These are phyloP conservation scores for Discoglossus pictus DNA, from an alignment of 2,797 vertebrate genomes.

Conservation along the genomic window DNA sequence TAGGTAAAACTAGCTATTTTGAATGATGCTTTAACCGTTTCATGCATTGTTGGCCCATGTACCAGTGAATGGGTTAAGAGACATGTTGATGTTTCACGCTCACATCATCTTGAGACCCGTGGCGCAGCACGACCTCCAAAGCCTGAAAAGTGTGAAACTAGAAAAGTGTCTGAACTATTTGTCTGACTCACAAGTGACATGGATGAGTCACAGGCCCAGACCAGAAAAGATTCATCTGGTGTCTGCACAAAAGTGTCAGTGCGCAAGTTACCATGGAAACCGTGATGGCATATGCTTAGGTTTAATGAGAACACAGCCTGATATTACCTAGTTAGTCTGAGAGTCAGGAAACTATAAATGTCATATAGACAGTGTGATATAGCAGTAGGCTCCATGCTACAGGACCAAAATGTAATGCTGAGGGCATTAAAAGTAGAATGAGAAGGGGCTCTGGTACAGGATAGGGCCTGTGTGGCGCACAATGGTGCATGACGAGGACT, in stretches of 20 bases:
- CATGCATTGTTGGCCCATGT: too few species aligned
- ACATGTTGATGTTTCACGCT: neutral
- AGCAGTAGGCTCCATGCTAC: too few species aligned
- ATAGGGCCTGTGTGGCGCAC: too few species aligned
- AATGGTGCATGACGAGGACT: too few species aligned
- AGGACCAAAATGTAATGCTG: too few species aligned
- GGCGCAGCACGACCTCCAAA: neutral
- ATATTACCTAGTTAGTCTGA: conserved; percentile 19
- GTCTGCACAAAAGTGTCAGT: conserved; percentile 11
- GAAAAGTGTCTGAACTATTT: neutral
- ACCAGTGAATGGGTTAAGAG: neutral
- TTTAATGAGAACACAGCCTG: conserved; percentile 23
- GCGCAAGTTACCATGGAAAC: conserved; percentile 28
- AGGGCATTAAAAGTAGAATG: too few species aligned
- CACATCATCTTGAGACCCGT: neutral
- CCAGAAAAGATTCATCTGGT: conserved; percentile 2
- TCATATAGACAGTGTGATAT: neutral
- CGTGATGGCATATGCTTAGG: conserved; percentile 3
- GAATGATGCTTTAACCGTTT: too few species aligned
- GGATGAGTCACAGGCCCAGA: conserved; percentile 21
- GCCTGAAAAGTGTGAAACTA: neutral
- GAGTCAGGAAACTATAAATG: conserved; percentile 9
- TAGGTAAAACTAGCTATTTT: too few species aligned
- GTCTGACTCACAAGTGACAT: conserved; percentile 24
- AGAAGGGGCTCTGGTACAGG: too few species aligned